Percentiles rank a stretch among this genome's conserved stretches.
These are phyloP conservation scores for Conomelus anceps DNA, from an alignment of 2,888 invertebrate genomes.

Conservation along the genomic window DNA sequence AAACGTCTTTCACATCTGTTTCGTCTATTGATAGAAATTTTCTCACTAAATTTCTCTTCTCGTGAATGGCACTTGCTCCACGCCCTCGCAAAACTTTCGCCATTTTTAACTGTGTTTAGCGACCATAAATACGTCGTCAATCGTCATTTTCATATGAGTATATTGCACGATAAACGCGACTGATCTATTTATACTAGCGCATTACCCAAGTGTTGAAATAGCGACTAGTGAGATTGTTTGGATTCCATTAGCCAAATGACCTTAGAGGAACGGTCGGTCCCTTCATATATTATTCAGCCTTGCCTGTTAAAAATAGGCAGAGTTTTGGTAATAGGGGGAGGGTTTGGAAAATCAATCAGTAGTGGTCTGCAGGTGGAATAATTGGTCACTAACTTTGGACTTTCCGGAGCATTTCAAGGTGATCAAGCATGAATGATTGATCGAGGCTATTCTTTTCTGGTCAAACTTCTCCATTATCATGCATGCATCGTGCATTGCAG, in stretches of 20 bases:
- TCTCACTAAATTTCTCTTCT: too few relatives aligned
- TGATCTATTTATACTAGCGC: background rate
- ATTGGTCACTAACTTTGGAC: background rate
- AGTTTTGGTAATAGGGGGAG: background rate
- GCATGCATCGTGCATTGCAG: background rate
- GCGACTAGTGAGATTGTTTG: background rate
- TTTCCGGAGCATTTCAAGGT: background rate
- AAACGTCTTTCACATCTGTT: too few relatives aligned
- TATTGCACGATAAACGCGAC: background rate
- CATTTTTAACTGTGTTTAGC: background rate
- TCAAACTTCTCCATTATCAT: background rate
- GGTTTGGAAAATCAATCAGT: background rate
- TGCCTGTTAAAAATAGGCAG: background rate
- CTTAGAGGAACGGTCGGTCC: background rate
- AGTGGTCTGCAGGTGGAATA: background rate
- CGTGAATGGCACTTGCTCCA: too few relatives aligned
- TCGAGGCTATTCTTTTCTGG: background rate
- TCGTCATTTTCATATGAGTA: background rate
- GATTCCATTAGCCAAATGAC: background rate
- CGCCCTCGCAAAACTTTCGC: too few relatives aligned
- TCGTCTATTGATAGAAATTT: too few relatives aligned
- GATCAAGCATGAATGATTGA: background rate
- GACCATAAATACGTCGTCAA: background rate
- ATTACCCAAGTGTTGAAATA: background rate
- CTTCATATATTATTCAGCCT: background rate